Evolutionary conservation across 1,140 invertebrate genomes (phyloP).

Genomic region (Drosophila suzukii): DNA sequence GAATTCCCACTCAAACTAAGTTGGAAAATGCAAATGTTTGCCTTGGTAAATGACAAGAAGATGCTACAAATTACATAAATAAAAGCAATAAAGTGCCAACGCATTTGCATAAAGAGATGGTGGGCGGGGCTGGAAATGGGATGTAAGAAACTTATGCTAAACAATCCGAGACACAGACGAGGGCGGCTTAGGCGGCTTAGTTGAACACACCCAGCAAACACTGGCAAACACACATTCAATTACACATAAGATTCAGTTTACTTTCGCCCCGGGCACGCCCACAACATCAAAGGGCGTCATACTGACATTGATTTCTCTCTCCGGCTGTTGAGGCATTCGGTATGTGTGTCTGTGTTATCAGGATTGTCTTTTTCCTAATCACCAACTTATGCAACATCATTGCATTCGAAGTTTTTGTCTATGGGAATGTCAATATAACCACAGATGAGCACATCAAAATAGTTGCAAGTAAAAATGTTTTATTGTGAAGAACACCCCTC

Average conservation of each 20-base stretch:
- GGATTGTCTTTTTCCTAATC: conserved; percentile 38
- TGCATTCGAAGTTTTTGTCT: conserved; percentile 30
- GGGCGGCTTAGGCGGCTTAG: conserved; percentile 45
- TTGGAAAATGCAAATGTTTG: conserved; percentile 66
- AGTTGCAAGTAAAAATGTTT: neutral
- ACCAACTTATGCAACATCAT: conserved; percentile 57
- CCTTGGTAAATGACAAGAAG: conserved; percentile 57
- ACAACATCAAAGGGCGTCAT: conserved; percentile 60
- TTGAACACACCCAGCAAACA: conserved; percentile 6
- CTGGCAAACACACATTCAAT: conserved; percentile 55
- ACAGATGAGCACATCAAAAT: neutral
- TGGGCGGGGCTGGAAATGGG: conserved; percentile 1
- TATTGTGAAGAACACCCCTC: no score
- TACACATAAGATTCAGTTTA: conserved; percentile 58
- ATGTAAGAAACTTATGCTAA: conserved; percentile 44
- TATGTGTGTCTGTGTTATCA: conserved; percentile 4
- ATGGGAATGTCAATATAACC: conserved; percentile 39
- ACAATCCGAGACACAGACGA: conserved; percentile 30
- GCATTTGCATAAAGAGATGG: conserved; percentile 45
- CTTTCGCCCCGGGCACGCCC: conserved; percentile 40
- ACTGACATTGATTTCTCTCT: conserved; percentile 38
- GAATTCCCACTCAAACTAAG: conserved; percentile 42
- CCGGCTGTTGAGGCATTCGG: neutral
- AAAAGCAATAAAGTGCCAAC: conserved; percentile 70
- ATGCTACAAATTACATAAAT: conserved; percentile 68